phyloP scores from a whole-genome alignment of 1,140 invertebrate genomes.

The Leptinotarsa texana region DNA sequence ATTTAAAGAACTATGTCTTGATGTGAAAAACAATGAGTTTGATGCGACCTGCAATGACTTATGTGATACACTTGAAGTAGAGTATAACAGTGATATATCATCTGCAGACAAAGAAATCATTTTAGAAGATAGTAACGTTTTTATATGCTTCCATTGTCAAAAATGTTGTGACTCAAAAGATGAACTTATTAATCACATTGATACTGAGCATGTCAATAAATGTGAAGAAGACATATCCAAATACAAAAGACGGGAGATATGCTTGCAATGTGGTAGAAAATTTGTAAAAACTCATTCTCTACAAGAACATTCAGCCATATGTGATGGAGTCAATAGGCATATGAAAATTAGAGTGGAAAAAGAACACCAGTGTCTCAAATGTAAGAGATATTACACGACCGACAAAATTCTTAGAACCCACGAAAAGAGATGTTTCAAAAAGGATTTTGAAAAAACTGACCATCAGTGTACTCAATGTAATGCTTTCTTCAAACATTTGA shows the following conservation, averaged over 20 bases:
- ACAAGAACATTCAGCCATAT: conserved; percentile 14
- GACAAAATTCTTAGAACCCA: conserved; percentile 25
- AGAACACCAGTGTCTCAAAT: conserved; percentile 21
- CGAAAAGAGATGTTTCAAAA: conserved; percentile 6
- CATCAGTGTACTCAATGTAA: conserved; percentile 21
- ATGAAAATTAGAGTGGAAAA: conserved; percentile 5
- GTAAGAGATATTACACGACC: conserved; percentile 14
- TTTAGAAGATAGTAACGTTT: conserved; percentile 6
- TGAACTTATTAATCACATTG: conserved; percentile 24
- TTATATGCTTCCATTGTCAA: conserved; percentile 24
- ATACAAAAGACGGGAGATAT: conserved; percentile 9
- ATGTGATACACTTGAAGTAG: background rate
- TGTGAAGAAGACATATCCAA: background rate
- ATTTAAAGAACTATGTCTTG: conserved; percentile 16
- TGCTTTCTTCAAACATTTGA: conserved; percentile 7
- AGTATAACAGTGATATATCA: conserved; percentile 11
- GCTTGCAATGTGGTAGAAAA: conserved; percentile 24
- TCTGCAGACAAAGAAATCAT: conserved; percentile 9
- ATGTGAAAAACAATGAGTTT: background rate
- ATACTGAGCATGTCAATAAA: conserved; percentile 17
- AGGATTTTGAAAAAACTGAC: conserved; percentile 13
- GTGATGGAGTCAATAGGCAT: conserved; percentile 26
- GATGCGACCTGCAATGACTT: background rate
- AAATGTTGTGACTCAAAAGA: conserved; percentile 21
- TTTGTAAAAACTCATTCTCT: conserved; percentile 14